Evolutionary conservation across 2,113 vertebrate species (phyloP).

Genomic region (Psilopsiagon aymara): DNA sequence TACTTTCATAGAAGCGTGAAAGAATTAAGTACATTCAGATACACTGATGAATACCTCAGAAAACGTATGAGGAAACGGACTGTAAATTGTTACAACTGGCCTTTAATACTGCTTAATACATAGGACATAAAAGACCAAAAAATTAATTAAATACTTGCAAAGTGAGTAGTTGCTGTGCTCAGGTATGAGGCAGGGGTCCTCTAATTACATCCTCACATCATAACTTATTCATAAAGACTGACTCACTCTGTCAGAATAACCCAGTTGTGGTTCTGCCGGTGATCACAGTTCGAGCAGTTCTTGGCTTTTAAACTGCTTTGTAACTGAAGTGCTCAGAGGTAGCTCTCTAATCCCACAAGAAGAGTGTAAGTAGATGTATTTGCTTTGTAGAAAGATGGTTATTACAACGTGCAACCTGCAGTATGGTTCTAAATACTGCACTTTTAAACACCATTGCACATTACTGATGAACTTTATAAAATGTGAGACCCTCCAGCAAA

Average conservation of each 20-base stretch:
- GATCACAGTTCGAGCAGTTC: not conserved
- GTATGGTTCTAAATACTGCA: accelerated
- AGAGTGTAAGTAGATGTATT: accelerated
- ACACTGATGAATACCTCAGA: not conserved
- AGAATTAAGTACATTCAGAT: not conserved
- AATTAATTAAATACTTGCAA: not conserved
- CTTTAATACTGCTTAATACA: slow-evolving; percentile 7
- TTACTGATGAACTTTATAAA: accelerated
- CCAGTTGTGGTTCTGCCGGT: not conserved
- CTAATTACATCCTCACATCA: slow-evolving; percentile 20
- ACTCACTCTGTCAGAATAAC: not conserved
- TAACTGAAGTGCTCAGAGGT: accelerated
- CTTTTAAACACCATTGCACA: not conserved
- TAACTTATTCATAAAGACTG: not conserved
- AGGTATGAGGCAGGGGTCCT: slow-evolving; percentile 32
- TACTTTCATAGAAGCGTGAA: not conserved
- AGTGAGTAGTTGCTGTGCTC: not conserved
- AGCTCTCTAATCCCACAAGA: accelerated
- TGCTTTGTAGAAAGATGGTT: not conserved
- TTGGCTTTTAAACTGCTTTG: not conserved
- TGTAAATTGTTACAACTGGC: not conserved
- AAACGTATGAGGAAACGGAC: not conserved
- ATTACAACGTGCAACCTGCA: not conserved
- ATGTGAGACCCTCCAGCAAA: accelerated
- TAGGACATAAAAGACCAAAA: not conserved